Evolutionary conservation across 1,140 invertebrate species (phyloP).

Genomic region (Trichonephila inaurata): DNA sequence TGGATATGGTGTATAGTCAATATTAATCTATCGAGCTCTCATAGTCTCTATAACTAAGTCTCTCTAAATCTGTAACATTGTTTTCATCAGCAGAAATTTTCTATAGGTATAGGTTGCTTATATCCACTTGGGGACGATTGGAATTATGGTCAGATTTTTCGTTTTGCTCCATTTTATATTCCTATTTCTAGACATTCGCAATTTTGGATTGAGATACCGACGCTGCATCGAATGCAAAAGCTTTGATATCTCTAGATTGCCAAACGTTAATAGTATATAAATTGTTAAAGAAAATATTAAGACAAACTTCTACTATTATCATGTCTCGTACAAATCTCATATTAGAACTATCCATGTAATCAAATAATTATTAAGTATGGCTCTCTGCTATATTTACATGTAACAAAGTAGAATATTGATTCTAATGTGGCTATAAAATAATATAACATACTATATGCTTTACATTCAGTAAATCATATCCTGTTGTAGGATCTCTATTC

Average conservation of each 20-base stretch:
- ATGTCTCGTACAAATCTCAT: conserved; percentile 24
- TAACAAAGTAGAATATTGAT: conserved; percentile 70
- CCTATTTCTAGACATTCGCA: conserved; percentile 21
- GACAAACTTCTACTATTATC: conserved; percentile 41
- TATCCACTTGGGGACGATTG: not conserved
- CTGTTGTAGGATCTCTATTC: conserved; percentile 66
- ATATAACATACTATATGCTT: conserved; percentile 70
- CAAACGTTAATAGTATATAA: conserved; percentile 52
- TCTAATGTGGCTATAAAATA: conserved; percentile 61
- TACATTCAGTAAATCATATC: conserved; percentile 54
- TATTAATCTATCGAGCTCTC: too few species aligned
- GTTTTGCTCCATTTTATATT: not conserved
- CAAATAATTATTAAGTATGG: not conserved
- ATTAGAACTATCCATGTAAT: not conserved
- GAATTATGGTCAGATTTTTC: not conserved
- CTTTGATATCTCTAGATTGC: conserved; percentile 52
- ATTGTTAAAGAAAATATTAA: conserved; percentile 44
- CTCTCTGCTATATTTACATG: conserved; percentile 55
- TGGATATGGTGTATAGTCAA: too few species aligned
- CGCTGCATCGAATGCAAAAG: conserved; percentile 12
- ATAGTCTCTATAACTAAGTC: conserved; percentile 62
- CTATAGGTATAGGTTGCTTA: conserved; percentile 35
- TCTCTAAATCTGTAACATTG: not conserved
- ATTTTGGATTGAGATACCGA: conserved; percentile 17
- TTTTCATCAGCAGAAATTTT: not conserved